Evolutionary conservation across 1,140 invertebrate species (phyloP), one percentile per base, ranked within the genome.

Genomic region (Ctenoplectra terminalis): DNA sequence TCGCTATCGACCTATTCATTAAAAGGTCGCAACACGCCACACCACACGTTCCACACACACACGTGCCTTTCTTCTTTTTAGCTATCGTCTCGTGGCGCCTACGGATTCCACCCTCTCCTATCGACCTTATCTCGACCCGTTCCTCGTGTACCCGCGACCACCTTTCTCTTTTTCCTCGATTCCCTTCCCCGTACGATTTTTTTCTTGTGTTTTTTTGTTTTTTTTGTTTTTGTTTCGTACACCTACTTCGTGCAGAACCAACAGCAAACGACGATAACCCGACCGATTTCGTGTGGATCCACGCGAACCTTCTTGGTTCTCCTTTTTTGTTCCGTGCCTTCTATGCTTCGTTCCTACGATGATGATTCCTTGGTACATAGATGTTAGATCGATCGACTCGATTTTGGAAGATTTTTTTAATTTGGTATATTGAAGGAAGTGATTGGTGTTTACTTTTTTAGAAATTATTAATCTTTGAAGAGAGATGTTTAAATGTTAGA

Each of bases 1-100:
- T 77, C 48, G 58, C 56, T 81, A 85, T 76, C 83, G 34, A 54
- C 37, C 61, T 82, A 85, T 86, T 86, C 83, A 72, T 85, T 86
- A 86, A 67, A 81, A 64, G 71, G 31, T 74, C 64, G 50, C 54
- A 34, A 46, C 54, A 63, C 43, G 29, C 43, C n/a, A n/a, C 40
- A 40, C 23, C 46, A 34, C 29, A 23, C 64, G 54, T 26, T 50
- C 7, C 40, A 9, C 52, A 17, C 20, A 54, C n/a, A 54, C 40
- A 13, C 60, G 5, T 31, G 9, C 29, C 0, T 7, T 46, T 67
- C 48, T 46, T 60, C 70, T 31, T 23, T 63, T 50, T 63, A 43
- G 34, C 52, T 54, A 20, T 52, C 56, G 78, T n/a, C n/a, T n/a
- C 9, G 20, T 34, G 23, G 50, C 66, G 43, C 48, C 70, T 74